Base-by-base conservation (phyloP, 2,113 vertebrate genomes). In the Brienomyrus brachyistius region DNA sequence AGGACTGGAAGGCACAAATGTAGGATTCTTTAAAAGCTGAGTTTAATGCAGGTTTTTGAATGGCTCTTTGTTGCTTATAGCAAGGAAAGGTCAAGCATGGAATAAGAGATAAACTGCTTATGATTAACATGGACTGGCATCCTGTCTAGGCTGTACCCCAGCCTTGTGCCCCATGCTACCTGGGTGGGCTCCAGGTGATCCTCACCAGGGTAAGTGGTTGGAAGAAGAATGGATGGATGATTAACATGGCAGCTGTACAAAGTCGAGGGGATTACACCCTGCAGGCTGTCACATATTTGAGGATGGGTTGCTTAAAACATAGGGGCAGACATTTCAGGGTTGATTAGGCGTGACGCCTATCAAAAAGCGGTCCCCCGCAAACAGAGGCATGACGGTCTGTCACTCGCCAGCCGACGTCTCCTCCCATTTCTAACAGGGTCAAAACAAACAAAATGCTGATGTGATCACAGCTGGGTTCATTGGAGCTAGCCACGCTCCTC, bases 171-270 rank as follows among this genome's bases (percentile, higher is more conserved):
- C 35, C 35, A 19, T 80, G 74, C 35, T 80, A 8, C 74, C 35
- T 35, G 74, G 35, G 35, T 1, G 17, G 74, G 31, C 15, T 80
- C 74, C 74, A 80, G 74, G 74, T 80, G 74, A 35, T 19, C 74
- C 35, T 80, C 35, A 80, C 74, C 74, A 17, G 74, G 74, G 15
- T 80, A 80, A 80, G 74, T 43, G 35, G 21, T 10, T 23, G 82
- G 40, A 47, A 47, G 82, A 45, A 48, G 82, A 21, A 48, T n/a
- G 40, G 80, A 83, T 45, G 80, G 45, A 84, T 84, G 82, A 47
- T 86, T 51, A 88, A 90, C 87, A 91, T 91, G 86, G 89, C 90
- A 91, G 77, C 74, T 40, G 35, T 85, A 88, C 56, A 90, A 59
- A 83, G 86, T 88, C 74, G 23, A 86, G 74, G 86, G 70, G 74